A percentile compares a stretch with the other conserved stretches of the same genome.
phyloP scores from a whole-genome alignment of 2,113 vertebrate genomes.

The Syngnathoides biaculeatus region DNA sequence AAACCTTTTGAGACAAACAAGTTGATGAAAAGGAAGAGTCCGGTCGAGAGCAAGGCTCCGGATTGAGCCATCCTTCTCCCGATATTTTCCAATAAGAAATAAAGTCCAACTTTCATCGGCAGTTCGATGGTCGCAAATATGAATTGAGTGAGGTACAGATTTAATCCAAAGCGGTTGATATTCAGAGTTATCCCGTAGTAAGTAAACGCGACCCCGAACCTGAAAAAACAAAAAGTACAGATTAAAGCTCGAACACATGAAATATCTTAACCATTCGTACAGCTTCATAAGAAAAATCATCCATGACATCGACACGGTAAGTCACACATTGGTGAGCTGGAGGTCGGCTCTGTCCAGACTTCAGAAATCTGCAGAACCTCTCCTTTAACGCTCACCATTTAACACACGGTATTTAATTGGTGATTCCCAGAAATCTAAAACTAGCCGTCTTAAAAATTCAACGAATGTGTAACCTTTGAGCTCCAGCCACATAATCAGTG shows the following conservation, averaged over 20 bases:
- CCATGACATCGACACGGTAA: neutral
- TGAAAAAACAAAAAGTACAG: slow-evolving; percentile 26
- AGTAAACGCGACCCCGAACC: slow-evolving; percentile 74
- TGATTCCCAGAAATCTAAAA: neutral
- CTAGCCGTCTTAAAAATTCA: slow-evolving; percentile 1
- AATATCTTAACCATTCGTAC: neutral
- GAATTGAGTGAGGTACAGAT: slow-evolving; percentile 67
- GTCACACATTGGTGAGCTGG: neutral
- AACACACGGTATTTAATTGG: neutral
- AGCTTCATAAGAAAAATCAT: neutral
- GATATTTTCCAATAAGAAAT: slow-evolving; percentile 57
- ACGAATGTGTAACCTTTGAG: slow-evolving; percentile 2
- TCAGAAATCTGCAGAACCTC: neutral
- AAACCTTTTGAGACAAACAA: slow-evolving; percentile 70
- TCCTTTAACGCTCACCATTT: neutral
- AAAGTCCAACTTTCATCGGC: slow-evolving; percentile 66
- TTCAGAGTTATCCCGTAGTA: slow-evolving; percentile 76
- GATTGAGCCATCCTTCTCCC: slow-evolving; percentile 56
- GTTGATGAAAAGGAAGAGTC: slow-evolving; percentile 72
- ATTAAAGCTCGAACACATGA: neutral
- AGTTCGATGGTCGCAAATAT: slow-evolving; percentile 67
- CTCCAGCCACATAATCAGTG: neutral
- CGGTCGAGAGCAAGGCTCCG: slow-evolving; percentile 52
- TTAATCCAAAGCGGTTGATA: slow-evolving; percentile 69
- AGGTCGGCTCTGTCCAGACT: neutral